phyloP scores from a whole-genome alignment of 2,797 vertebrate genomes.

The Limosa lapponica region DNA sequence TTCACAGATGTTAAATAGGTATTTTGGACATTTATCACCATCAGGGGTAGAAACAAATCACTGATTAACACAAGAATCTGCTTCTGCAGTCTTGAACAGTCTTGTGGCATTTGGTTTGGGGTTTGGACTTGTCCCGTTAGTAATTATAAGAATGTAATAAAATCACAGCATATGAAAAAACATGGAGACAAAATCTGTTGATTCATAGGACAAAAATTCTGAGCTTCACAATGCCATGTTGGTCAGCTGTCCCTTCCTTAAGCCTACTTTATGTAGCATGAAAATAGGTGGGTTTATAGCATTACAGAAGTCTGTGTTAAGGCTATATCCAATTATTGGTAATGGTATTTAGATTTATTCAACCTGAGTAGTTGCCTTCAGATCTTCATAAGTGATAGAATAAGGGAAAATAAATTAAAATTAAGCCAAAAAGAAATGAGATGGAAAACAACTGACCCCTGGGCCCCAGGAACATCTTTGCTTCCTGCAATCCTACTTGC shows the following conservation, averaged over 20 bases:
- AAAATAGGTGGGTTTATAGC: constrained; percentile 16
- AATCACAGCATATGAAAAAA: neutral
- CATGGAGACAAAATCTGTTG: neutral
- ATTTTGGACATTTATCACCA: neutral
- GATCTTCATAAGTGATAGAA: constrained; percentile 8
- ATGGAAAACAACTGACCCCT: constrained; percentile 36
- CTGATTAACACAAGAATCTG: neutral
- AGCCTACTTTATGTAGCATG: neutral
- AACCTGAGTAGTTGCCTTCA: neutral
- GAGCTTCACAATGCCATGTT: neutral
- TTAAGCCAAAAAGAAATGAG: constrained; percentile 55
- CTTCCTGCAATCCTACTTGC: constrained; percentile 16
- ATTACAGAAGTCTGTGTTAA: neutral
- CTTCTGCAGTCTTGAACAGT: neutral
- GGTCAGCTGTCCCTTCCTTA: neutral
- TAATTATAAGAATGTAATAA: neutral
- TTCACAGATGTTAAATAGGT: neutral
- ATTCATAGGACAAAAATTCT: neutral
- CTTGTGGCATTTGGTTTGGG: constrained; percentile 7
- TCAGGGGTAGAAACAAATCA: neutral
- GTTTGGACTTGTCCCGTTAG: neutral
- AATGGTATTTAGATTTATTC: constrained; percentile 74
- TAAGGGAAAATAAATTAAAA: constrained; percentile 70
- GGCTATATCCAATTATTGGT: neutral
- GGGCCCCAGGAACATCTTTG: constrained; percentile 17